Evolutionary conservation across 1,140 invertebrate genomes (phyloP), one percentile per base, ranked within the genome.

Genomic region (Linepithema humile): DNA sequence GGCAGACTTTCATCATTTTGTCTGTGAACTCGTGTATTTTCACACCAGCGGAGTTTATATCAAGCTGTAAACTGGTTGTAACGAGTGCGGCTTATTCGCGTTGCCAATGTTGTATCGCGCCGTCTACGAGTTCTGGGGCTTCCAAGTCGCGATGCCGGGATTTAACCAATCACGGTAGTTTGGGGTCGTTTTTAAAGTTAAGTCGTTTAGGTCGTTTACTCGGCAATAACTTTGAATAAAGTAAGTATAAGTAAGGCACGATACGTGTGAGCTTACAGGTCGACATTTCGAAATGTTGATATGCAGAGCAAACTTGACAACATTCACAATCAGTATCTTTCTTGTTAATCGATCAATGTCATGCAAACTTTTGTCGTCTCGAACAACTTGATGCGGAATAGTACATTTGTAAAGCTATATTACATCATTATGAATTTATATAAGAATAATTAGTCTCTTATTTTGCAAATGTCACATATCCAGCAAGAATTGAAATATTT

Each of bases 1-100:
- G 20, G 29, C 29, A 35, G 40, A 77, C 45, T 86, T 43, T 48
- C 55, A 55, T 65, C 65, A 38, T 70, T 86, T 78, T 48, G 53
- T 38, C 50, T 60, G 73, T 48, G 20, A 77, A 70, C 38, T 78
- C 48, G n/a, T 29, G 26, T 69, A 62, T 62, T 83, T n/a, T 85
- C 38, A 59, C 60, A 69, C 53, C 7, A n/a, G 3, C 5, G 6
- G n/a, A 60, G 69, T 82, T 74, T 74, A 82, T 72, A 74, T 65
- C 26, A 43, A 10, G 65, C 60, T 38, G 80, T 60, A 87, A 86
- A 85, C 85, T 80, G 50, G 62, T 60, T 38, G 50, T 73, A 85
- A 72, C 65, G 73, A 84, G 57, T 57, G 48, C 55, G 53, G 50
- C 5, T 86, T 86, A 40, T 69, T 59, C 38, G 50, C 55, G 50